Evolutionary conservation across 2,113 vertebrate genomes (phyloP), one percentile per base, ranked within the genome.

Genomic region (Papio anubis): DNA sequence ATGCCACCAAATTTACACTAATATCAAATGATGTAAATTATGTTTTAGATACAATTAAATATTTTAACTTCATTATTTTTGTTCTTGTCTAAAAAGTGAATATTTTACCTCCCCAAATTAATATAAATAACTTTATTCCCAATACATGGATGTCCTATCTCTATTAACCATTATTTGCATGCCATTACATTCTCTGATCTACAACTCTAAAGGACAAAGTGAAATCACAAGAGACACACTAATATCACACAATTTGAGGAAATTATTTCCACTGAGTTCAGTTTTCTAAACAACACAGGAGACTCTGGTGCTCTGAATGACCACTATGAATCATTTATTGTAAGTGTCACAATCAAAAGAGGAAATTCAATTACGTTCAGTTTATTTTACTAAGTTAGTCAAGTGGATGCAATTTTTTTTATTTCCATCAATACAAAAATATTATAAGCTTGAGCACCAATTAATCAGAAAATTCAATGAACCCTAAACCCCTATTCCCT

Each of bases 381-480:
- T 85, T 45, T 75, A 64, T 92, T 92, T 72, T 89, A 93, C 70
- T 96, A 96, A 96, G 35, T 83, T 83, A 70, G 21, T 84, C 40
- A 84, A 88, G 27, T 89, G 14, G 2, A 73, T 96, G 35, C 3
- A 80, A 57, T 20, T 72, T 83, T 55, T 92, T 93, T 89, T 52
- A 91, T 93, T 95, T 66, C n/a, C 52, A 83, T 90, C 48, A 87
- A 87, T 38, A 95, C 88, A 75, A 96, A 89, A 96, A 84, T 8
- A 84, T 64, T 83, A 17, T 75, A 78, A 94, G 30, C 18, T 38
- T 93, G 20, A 97, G 50, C 9, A 97, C 25, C 27, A 96, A 85
- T 96, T 96, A 92, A 90, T 96, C 25, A 96, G 72, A 94, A 96
- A 90, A 87, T 66, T 95, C 40, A 89, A 11, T 95, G 81, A 97